phyloP scores from a whole-genome alignment of 2,797 vertebrate species.

The Lepilemur ruficaudatus region DNA sequence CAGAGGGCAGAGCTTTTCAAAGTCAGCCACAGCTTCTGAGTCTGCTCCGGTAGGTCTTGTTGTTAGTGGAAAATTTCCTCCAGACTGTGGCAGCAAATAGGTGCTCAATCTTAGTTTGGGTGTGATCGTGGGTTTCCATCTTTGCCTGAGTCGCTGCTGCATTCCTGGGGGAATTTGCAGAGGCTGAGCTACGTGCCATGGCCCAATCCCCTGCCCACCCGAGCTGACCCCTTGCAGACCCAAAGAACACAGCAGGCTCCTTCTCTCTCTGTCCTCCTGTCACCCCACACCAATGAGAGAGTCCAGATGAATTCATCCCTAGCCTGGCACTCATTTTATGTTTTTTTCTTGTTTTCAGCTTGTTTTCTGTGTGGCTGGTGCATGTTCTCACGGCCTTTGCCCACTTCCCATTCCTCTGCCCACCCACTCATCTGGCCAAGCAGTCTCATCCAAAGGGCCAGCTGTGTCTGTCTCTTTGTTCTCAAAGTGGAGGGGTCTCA shows the following conservation, averaged over 20 bases:
- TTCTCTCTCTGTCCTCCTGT: background rate
- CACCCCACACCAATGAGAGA: background rate
- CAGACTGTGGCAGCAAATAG: background rate
- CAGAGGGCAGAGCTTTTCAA: background rate
- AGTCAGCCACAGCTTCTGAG: background rate
- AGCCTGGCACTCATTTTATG: background rate
- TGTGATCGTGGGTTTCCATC: background rate
- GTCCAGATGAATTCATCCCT: background rate
- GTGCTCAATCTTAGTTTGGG: background rate
- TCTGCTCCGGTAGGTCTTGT: background rate
- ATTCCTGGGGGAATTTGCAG: background rate
- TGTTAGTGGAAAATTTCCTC: conserved; percentile 14
- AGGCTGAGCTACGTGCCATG: fast-evolving
- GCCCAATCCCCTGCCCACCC: background rate
- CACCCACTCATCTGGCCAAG: background rate
- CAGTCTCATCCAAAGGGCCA: too few species aligned
- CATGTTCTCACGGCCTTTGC: background rate
- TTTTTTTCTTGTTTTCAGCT: fast-evolving
- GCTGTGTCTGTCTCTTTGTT: background rate
- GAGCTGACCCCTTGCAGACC: background rate
- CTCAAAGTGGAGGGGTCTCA: background rate
- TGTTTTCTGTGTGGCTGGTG: background rate
- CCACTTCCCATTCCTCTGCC: background rate
- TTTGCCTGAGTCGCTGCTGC: background rate
- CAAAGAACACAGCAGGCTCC: fast-evolving